A percentile compares a stretch with the other conserved stretches of the same genome.
phyloP scores from a whole-genome alignment of 2,888 invertebrate species.

The Baccha elongata region DNA sequence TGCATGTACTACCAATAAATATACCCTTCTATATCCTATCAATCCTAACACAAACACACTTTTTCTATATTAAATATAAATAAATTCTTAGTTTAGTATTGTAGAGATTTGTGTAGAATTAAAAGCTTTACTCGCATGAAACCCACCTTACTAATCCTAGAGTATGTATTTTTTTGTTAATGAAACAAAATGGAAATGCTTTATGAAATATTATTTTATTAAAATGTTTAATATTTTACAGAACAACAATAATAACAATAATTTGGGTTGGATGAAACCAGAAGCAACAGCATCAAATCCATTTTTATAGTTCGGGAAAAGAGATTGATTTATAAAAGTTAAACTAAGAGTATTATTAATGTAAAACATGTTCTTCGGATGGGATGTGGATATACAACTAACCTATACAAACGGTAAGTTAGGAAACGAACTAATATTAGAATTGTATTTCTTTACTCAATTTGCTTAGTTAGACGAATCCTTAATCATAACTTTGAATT shows the following conservation, averaged over 20 bases:
- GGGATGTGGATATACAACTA: constrained; percentile 72
- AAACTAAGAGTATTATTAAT: constrained; percentile 80
- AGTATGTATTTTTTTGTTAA: constrained; percentile 37
- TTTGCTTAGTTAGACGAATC: too few relatives aligned
- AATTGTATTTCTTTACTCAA: too few relatives aligned
- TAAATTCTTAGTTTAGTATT: not conserved
- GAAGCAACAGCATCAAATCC: constrained; percentile 82
- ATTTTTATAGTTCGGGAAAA: constrained; percentile 81
- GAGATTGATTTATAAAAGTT: constrained; percentile 76
- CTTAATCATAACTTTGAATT: too few relatives aligned
- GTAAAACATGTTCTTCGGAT: constrained; percentile 75
- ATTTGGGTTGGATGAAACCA: constrained; percentile 82
- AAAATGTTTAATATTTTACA: constrained; percentile 43
- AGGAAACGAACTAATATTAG: too few relatives aligned
- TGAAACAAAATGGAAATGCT: constrained; percentile 14
- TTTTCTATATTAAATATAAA: not conserved
- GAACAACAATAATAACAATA: constrained; percentile 78
- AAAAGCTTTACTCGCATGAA: constrained; percentile 62
- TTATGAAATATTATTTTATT: constrained; percentile 9
- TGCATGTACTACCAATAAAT: constrained; percentile 39
- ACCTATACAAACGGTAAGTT: constrained; percentile 70
- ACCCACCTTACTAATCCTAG: constrained; percentile 51
- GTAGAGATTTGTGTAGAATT: constrained; percentile 51
- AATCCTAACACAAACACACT: constrained; percentile 1
- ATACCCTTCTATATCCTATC: constrained; percentile 21